Evolutionary conservation across 2,888 invertebrate genomes (phyloP).

Genomic region (Eilema depressum): DNA sequence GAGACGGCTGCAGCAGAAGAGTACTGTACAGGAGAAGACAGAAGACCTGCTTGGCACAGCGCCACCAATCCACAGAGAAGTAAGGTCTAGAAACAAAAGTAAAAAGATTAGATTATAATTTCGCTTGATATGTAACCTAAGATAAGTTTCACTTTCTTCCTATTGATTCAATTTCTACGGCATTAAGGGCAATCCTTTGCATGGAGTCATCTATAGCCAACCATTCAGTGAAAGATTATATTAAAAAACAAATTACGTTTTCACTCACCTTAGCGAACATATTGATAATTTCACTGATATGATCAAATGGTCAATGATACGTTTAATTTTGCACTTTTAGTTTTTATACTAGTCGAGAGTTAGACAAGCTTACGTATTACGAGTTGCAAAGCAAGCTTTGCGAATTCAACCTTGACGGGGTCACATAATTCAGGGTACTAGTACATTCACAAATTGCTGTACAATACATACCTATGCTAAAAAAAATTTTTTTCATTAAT

Average conservation of each 20-base stretch:
- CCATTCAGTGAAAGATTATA: too few species aligned
- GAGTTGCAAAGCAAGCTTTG: constrained; percentile 31
- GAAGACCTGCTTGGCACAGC: constrained; percentile 57
- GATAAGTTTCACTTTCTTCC: too few species aligned
- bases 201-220: too few species aligned
- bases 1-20: constrained; percentile 55
- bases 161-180: too few species aligned
- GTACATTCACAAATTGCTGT: neutral
- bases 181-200: too few species aligned
- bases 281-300: constrained; percentile 4
- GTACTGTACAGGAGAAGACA: constrained; percentile 63
- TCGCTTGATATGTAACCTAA: neutral
- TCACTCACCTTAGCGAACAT: neutral
- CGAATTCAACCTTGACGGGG: neutral
- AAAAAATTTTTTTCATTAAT: neutral
- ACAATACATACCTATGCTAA: neutral
- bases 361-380: constrained; percentile 16
- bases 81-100: constrained; percentile 41
- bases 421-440: neutral
- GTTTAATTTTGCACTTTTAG: neutral
- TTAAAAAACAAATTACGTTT: too few species aligned
- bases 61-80: constrained; percentile 61
- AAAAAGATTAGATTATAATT: neutral
- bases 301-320: constrained; percentile 1
- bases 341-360: constrained; percentile 5